Evolutionary conservation across 1,140 invertebrate genomes (phyloP), one percentile per base, ranked within the genome.

Genomic region (Neuroterus valhalla): DNA sequence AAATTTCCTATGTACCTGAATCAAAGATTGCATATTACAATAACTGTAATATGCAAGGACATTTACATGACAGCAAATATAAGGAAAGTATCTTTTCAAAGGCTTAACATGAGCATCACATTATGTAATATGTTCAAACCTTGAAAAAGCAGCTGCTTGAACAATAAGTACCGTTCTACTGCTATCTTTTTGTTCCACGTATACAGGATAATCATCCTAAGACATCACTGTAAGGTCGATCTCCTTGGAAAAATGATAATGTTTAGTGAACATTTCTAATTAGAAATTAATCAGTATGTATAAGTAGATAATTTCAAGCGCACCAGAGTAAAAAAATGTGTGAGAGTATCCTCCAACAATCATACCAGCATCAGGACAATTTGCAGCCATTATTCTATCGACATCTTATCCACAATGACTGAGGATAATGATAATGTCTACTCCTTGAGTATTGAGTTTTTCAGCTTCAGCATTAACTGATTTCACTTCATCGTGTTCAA

Each of bases 311-410:
- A 21, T 10, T 17, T n/a, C 3, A 23, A 55, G 45, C 68, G 80
- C 84, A 38, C 92, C 92, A 1, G 90, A 91, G 83, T 92, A 96
- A 0, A 96, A 89, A 76, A 96, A 93, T 0, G 95, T 94, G 82
- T 98, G 96, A 3, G 94, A 95, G 82, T 98, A 96, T 12, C 94
- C 95, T n/a, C 96, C 96, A 26, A 98, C 95, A 72, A 98, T 95
- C 1, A 95, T 92, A 72, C 95, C 94, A 52, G 97, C 93, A 46
- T 94, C 89, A 38, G 92, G 88, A 43, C 91, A 93, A 23, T 91
- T 87, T 21, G 80, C 81, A 0, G 96, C 96, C 70, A 97, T 94
- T 72, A 89, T 82, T 81, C 93, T 87, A 82, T 96, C 96, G 21
- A 94, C 92, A n/a, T 91, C 89, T 52, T 93, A 91, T 2, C 96